Base-by-base conservation (phyloP, 2,888 invertebrate genomes). In the Trichacis sp. region DNA sequence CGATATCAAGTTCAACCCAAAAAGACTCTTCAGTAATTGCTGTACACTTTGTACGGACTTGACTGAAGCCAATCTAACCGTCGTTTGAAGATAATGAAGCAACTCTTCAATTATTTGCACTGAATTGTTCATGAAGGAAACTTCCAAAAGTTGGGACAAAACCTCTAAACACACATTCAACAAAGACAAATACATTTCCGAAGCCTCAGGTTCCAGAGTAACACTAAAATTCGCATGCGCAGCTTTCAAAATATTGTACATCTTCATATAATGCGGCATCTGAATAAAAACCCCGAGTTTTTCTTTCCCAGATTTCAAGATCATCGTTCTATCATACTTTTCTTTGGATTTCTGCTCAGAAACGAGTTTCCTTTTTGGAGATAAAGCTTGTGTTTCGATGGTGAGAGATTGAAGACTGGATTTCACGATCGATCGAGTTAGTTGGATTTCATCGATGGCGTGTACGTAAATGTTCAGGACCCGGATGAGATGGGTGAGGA, bases 211-310 rank as follows among this genome's bases (percentile, higher is more conserved):
- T 74, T 94, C 93, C 72, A 96, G 86, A 45, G 93, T 93, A 76
- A 91, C 95, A 89, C 94, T 94, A 85, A 95, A 95, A 86, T 94
- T 96, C 20, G 91, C 90, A 84, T 94, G 93, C 2, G 95, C 92
- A 69, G 92, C 91, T 80, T 91, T 92, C 56, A 97, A 82, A 52
- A 90, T 89, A 59, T 94, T 94, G 83, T 93, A 93, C 62, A 97
- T 87, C 84, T 92, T 93, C 87, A 94, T 88, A 82, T 96, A 97
- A 81, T 95, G 92, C 0, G 93, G 91, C 63, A 91, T 89, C 64
- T 87, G 88, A 52, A 86, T 88, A 84, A 93, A 92, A 76, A 51
- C 45, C 17, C 73, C 73, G 45, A 63, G 68, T 20, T 68, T 69
- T 8, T 76, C 77, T 42, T 72, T 76, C 1, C 65, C 69, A 29